Evolutionary conservation across 2,888 invertebrate genomes (phyloP), one percentile per base, ranked within the genome.

Genomic region (Gastracanthus pulcherrimus): DNA sequence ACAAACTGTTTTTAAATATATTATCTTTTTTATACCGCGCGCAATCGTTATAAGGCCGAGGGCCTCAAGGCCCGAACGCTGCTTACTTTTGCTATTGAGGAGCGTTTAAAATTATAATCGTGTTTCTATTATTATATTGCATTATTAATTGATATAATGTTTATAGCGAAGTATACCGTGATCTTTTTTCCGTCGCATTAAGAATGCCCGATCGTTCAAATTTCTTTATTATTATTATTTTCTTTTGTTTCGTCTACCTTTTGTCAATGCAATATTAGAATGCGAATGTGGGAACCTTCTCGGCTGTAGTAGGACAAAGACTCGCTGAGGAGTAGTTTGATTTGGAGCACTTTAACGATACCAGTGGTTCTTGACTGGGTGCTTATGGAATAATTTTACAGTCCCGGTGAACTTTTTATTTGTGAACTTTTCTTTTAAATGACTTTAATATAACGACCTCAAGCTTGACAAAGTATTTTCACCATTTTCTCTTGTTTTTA

Each of bases 1-100:
- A 91, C 91, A 91, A 90, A 91, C 88, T 90, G 89, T 90, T 91
- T 90, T 90, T 90, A 90, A 87, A 88, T 89, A 88, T 88, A 89
- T 87, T 86, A 86, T 87, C 86, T 80, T 81, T 82, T 85, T 76
- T 83, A 76, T 71, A 80, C 80, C 82, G 71, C 76, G 76, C 69
- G 79, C 78, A 83, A 85, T 84, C 60, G 82, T 77, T 66, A 83
- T 38, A 26, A n/a, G 31, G 45, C 74, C 74, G 19, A 23, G 29
- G 11, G 66, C 16, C 66, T 38, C 9, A 29, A 66, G 48, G 62
- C 31, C 64, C 9, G 19, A 69, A 31, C 16, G 69, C 38, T 36
- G 36, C 58, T 78, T 70, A 41, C 34, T 70, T 64, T 80, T 70
- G 64, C 64, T 51, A 76, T 76, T 55, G 80, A 80, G 64, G 70